A percentile compares a stretch with the other conserved stretches of the same genome.
Conservation (phyloP, 2,888 invertebrate species). For the Polylopha cassiicola region DNA sequence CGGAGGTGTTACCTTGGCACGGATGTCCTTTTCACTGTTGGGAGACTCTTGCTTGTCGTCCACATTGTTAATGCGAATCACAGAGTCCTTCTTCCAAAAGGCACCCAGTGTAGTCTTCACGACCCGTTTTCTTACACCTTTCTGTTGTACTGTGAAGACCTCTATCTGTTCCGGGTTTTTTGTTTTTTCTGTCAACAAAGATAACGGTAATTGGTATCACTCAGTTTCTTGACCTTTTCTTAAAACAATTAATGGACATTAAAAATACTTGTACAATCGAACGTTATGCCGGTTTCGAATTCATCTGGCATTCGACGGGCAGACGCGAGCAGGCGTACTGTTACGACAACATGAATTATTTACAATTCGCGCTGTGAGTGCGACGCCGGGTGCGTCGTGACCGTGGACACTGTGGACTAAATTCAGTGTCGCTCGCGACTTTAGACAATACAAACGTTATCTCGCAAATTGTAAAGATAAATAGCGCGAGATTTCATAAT, state of each 20-base stretch:
- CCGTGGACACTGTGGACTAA: slow-evolving; percentile 35
- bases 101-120: slow-evolving; percentile 79
- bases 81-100: slow-evolving; percentile 83
- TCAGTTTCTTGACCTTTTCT: slow-evolving; percentile 14
- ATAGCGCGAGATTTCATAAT: slow-evolving; percentile 30
- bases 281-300: slow-evolving; percentile 36
- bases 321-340: slow-evolving; percentile 25
- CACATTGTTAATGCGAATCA: slow-evolving; percentile 84
- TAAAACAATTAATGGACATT: background rate
- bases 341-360: slow-evolving; percentile 40
- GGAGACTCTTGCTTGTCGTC: slow-evolving; percentile 83
- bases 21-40: slow-evolving; percentile 81
- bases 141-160: slow-evolving; percentile 80
- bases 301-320: slow-evolving; percentile 32
- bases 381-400: slow-evolving; percentile 38
- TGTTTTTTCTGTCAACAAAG: slow-evolving; percentile 80
- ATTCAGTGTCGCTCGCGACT: slow-evolving; percentile 47
- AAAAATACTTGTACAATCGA: slow-evolving; percentile 2
- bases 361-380: slow-evolving; percentile 56
- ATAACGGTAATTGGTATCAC: slow-evolving; percentile 14
- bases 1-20: slow-evolving; percentile 77
- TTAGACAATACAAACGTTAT: slow-evolving; percentile 41
- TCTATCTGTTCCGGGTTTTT: slow-evolving; percentile 84
- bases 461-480: slow-evolving; percentile 33
- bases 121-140: slow-evolving; percentile 79